Evolutionary conservation across 2,113 vertebrate genomes (phyloP), one percentile per base, ranked within the genome.

Genomic region (Antennarius striatus): DNA sequence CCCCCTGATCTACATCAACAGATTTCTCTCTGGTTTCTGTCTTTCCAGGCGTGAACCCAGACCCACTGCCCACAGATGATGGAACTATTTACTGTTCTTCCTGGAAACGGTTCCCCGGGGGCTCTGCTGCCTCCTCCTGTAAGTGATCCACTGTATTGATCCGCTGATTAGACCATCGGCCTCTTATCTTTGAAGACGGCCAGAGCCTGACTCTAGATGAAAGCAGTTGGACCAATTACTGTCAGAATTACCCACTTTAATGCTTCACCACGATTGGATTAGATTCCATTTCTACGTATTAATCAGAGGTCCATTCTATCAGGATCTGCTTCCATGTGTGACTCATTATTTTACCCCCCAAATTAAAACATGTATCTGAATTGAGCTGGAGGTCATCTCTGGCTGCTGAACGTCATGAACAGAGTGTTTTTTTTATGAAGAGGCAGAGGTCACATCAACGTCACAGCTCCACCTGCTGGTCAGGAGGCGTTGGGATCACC

Each of bases 91-190:
- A 52, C 63, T 76, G 74, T 77, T 81, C 75, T 92, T 93, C 90
- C 88, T 76, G 88, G 88, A 78, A 93, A 50, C 68, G 42, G 79
- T 62, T 76, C 80, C 86, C 71, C 68, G 51, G 8, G 82, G 71
- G 84, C 71, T 30, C 39, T 2, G 51, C 79, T 72, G 86, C 80
- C 72, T 75, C 68, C 75, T 69, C 49, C 42, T 14, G 49, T 87
- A 91, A 91, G 80, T 86, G 90, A 92, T 88, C 74, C 79, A 42
- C 68, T 16, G 32, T 75, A 92, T 92, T 36, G 91, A 93, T 89
- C 84, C 46, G 9, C 40, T 80, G 64, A 82, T 73, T 72, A 64
- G 73, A 56, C 73, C 85, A 70, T 67, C 71, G 71, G 73, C 43
- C 56, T 76, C 68, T 65, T 56, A 36, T 62, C 52, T 40, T 45